Evolutionary conservation across 1,140 invertebrate genomes (phyloP), one percentile per base, ranked within the genome.

Genomic region (Scylla paramamosain): DNA sequence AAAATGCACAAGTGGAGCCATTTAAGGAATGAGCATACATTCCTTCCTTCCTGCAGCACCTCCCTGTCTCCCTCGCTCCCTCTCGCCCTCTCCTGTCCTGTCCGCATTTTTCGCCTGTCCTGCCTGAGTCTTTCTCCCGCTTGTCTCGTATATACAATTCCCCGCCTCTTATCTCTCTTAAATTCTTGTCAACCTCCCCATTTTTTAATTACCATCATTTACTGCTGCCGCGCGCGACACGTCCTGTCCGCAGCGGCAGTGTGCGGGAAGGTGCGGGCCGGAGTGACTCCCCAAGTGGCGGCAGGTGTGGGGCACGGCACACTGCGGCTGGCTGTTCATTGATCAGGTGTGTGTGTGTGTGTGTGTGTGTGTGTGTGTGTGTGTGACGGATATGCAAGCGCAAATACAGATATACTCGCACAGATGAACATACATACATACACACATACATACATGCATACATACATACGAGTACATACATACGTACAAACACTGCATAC

Each of bases 101-200:
- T 77, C 20, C 67, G 7, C 67, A n/a, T 77, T n/a, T 77, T 77
- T 77, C 67, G 0, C 67, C n/a, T n/a, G 67, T n/a, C 25, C 67
- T n/a, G 67, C 20, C 67, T 20, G 20, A 77, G 52, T 77, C 20
- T 77, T 77, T 77, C 67, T 77, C 67, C 4, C 0, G 20, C 12
- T 39, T n/a, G 67, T 77, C 67, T 77, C 67, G 67, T 77, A 77
- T n/a, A 77, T 77, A 77, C 67, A 77, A 77, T 77, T 77, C 20
- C 67, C 67, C 67, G 67, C 67, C 59, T 77, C 67, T n/a, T n/a
- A n/a, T n/a, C 25, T 7, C 67, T 77, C 67, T 7, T 77, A 77
- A 77, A 77, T n/a, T 77, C 67, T 77, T n/a, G 67, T 77, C 67
- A 77, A 3, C 20, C 67, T 25, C n/a, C 67, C 67, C 67, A 77